These are phyloP conservation scores for Masticophis lateralis DNA, from an alignment of 2,797 vertebrate species.

Conservation along the genomic window DNA sequence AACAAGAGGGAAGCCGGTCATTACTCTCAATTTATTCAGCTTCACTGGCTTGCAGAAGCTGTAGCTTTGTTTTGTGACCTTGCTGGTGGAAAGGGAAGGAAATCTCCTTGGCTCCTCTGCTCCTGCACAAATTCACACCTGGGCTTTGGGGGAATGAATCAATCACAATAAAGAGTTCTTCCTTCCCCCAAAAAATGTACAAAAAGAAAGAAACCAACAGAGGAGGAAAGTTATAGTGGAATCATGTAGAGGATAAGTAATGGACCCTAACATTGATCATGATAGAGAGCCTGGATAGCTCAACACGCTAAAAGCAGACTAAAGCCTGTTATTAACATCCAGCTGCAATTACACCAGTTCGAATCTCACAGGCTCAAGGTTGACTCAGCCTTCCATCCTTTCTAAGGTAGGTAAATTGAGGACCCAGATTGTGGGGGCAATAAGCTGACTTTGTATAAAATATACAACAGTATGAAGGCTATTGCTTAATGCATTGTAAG, in stretches of 20 bases:
- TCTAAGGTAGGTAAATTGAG: too few species aligned
- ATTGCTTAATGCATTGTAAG: too few species aligned
- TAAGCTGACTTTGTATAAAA: too few species aligned
- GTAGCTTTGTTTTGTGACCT: background rate
- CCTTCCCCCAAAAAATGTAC: background rate
- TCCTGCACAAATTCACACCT: background rate
- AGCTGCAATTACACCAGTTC: too few species aligned
- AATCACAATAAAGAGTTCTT: background rate
- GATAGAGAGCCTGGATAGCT: too few species aligned
- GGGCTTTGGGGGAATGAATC: background rate
- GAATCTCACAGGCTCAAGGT: too few species aligned
- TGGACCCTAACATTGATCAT: background rate
- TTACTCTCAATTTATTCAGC: background rate
- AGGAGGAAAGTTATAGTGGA: background rate
- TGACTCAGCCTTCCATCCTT: too few species aligned
- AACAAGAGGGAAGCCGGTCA: background rate
- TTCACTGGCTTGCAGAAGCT: background rate
- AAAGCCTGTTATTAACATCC: too few species aligned
- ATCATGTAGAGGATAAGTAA: background rate
- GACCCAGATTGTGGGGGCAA: too few species aligned
- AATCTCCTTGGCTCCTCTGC: background rate
- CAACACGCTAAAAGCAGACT: too few species aligned
- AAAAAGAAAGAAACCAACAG: background rate
- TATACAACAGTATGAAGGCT: too few species aligned
- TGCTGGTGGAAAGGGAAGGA: background rate